Percentiles rank a stretch among this genome's conserved stretches.
These are phyloP conservation scores for Pterophyllum scalare DNA, from an alignment of 2,113 vertebrate species.

Conservation along the genomic window DNA sequence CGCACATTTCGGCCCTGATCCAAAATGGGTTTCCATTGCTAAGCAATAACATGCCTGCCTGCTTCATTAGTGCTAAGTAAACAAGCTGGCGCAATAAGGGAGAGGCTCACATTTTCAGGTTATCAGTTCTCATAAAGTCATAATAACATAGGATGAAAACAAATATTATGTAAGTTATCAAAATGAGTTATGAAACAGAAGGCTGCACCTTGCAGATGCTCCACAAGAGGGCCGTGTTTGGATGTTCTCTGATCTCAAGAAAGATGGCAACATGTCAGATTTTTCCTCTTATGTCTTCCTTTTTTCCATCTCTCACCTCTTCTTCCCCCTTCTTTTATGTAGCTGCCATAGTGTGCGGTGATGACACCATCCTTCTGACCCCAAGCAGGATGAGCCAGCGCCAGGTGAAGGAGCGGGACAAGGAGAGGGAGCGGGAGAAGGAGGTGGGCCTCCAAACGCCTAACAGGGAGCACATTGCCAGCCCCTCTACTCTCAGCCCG, in stretches of 20 bases:
- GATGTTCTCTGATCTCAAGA: slow-evolving; percentile 4
- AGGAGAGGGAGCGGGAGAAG: slow-evolving; percentile 82
- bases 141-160: slow-evolving; percentile 8
- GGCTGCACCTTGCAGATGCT: slow-evolving; percentile 1
- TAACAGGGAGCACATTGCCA: slow-evolving; percentile 86
- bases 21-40: not conserved
- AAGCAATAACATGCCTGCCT: not conserved
- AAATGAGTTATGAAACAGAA: slow-evolving; percentile 18
- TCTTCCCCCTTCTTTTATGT: not conserved
- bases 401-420: slow-evolving; percentile 81
- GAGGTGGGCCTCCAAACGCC: slow-evolving; percentile 88
- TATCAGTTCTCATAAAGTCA: slow-evolving; percentile 4
- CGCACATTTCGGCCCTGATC: not conserved
- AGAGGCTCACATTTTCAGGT: not conserved
- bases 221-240: slow-evolving; percentile 20
- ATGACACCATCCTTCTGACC: slow-evolving; percentile 87
- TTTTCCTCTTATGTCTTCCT: not conserved
- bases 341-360: slow-evolving; percentile 85
- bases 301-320: not conserved
- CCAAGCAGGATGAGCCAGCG: slow-evolving; percentile 95
- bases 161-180: slow-evolving; percentile 19
- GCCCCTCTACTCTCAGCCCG: slow-evolving; percentile 85
- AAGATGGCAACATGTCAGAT: slow-evolving; percentile 23
- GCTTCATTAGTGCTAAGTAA: slow-evolving; percentile 23
- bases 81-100: slow-evolving; percentile 3